Evolutionary conservation across 2,113 vertebrate genomes (phyloP).

Genomic region (Lamprologus ornatipinnis): DNA sequence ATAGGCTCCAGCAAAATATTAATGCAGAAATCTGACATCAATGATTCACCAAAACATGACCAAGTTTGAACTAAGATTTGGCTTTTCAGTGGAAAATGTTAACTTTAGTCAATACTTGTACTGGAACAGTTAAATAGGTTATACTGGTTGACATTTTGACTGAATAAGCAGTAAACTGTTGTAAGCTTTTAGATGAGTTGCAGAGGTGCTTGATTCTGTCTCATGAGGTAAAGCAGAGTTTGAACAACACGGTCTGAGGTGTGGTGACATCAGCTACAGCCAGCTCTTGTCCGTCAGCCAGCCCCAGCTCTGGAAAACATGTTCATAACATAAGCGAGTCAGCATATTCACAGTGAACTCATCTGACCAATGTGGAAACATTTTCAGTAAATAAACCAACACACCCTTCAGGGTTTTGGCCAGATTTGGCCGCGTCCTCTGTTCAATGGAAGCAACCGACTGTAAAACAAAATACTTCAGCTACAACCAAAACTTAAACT

Average conservation of each 20-base stretch:
- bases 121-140: background rate
- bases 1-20: background rate
- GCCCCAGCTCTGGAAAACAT: slow-evolving; percentile 79
- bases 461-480: slow-evolving; percentile 52
- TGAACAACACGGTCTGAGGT: slow-evolving; percentile 91
- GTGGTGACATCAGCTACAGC: slow-evolving; percentile 91
- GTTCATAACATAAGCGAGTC: background rate
- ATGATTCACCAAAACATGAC: background rate
- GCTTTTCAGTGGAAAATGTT: slow-evolving; percentile 39
- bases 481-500: background rate
- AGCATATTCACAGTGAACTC: background rate
- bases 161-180: slow-evolving; percentile 15
- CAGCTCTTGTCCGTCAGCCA: slow-evolving; percentile 86
- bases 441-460: slow-evolving; percentile 86
- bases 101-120: background rate
- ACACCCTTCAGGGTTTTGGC: slow-evolving; percentile 89
- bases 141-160: background rate
- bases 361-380: background rate
- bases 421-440: slow-evolving; percentile 87
- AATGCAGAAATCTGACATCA: background rate
- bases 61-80: slow-evolving; percentile 1
- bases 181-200: background rate
- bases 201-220: background rate
- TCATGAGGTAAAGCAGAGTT: slow-evolving; percentile 87
- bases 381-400: background rate